Evolutionary conservation across 2,797 vertebrate species (phyloP).

Genomic region (Morelia viridis): DNA sequence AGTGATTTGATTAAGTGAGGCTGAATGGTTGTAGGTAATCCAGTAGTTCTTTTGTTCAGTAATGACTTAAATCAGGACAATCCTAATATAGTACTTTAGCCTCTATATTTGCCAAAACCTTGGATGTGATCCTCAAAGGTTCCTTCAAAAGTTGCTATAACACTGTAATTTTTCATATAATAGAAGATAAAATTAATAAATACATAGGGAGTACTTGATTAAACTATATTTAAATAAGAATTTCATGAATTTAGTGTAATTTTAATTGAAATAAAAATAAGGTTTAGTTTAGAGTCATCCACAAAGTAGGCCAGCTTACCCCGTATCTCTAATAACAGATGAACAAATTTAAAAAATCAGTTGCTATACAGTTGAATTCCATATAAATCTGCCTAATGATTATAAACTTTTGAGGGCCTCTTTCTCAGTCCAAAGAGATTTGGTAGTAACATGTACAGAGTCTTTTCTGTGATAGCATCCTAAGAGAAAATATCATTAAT

Average conservation of each 20-base stretch:
- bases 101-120: background rate
- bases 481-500: background rate
- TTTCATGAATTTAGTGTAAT: background rate
- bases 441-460: background rate
- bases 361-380: background rate
- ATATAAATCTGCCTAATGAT: background rate
- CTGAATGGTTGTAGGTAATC: background rate
- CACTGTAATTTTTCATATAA: background rate
- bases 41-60: background rate
- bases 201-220: background rate
- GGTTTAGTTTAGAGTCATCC: background rate
- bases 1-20: background rate
- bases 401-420: background rate
- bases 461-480: background rate
- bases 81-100: background rate
- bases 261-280: background rate
- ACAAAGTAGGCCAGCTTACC: background rate
- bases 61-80: background rate
- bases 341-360: background rate
- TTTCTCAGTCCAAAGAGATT: background rate
- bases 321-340: background rate
- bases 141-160: background rate
- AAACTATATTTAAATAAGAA: background rate
- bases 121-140: background rate
- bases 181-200: background rate